Evolutionary conservation across 2,113 vertebrate species (phyloP).

Genomic region (Oreochromis spilurus): DNA sequence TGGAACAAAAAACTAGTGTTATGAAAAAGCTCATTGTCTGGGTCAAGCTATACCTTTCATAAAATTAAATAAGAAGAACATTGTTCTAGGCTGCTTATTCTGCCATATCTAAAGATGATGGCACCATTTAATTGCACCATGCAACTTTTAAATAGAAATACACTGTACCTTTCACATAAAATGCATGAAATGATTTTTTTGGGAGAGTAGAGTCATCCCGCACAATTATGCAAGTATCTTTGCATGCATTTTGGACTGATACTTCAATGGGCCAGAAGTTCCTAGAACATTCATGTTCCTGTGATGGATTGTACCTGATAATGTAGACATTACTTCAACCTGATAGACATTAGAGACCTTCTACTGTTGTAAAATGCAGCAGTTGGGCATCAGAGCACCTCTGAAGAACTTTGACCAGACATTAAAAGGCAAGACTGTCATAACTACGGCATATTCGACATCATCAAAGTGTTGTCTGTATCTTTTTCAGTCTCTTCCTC

Average conservation of each 20-base stretch:
- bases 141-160: rapidly evolving
- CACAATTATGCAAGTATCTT: neutral
- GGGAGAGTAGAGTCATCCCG: neutral
- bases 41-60: neutral
- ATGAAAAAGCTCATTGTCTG: neutral
- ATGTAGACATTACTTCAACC: neutral
- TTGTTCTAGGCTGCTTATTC: neutral
- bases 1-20: neutral
- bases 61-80: neutral
- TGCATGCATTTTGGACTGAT: neutral
- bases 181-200: neutral
- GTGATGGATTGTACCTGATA: neutral
- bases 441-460: neutral
- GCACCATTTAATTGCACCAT: neutral
- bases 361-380: rapidly evolving
- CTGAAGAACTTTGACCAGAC: neutral
- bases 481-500: neutral
- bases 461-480: neutral
- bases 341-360: neutral
- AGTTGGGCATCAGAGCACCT: neutral
- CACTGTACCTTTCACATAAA: neutral
- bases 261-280: neutral
- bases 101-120: neutral
- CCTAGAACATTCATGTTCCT: neutral
- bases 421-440: neutral